Evolutionary conservation across 2,888 invertebrate genomes (phyloP), one percentile per base, ranked within the genome.

Genomic region (Drosophila longiperda): DNA sequence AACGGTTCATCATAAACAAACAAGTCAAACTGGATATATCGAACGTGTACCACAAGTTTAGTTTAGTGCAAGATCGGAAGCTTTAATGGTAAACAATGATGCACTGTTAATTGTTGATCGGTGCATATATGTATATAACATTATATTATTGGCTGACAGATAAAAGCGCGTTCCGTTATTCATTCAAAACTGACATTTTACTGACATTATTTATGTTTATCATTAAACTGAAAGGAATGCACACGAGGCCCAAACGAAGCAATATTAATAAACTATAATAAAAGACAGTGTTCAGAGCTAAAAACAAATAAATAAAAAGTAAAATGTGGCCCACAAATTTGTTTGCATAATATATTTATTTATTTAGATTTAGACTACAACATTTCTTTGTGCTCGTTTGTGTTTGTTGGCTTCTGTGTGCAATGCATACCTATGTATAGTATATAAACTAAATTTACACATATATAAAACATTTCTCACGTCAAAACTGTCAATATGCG

Each of bases 401-500:
- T 49, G 5, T 54, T 29, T 68, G 62, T 40, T 50, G 49, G 53
- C 57, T 58, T 58, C 33, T 54, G 38, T 66, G 50, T 65, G 36
- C 40, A 38, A 49, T 50, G 48, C 53, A 64, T 52, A 63, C 36
- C 20, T 42, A 17, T 50, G 29, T 40, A 36, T 36, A 49, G 33
- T 29, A 49, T 57, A 50, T 33, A 36, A 17, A 52, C 38, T 61
- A 57, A 52, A 61, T 52, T 26, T 45, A 36, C 26, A 48, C 60
- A 66, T 61, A 53, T 58, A 62, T 63, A 79, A 63, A 66, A 66
- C 57, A 75, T 74, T 68, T 40, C 42, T 32, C 66, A 53, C 78
- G 90, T 89, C 91, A 87, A 87, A 90, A 73, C 66, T 90, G 86
- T 87, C 86, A 87, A 87, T 90, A 89, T 58, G 50, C 52, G 66